A percentile compares a stretch with the other conserved stretches of the same genome.
These are phyloP conservation scores for Triplophysa rosa DNA, from an alignment of 2,113 vertebrate genomes.

Conservation along the genomic window DNA sequence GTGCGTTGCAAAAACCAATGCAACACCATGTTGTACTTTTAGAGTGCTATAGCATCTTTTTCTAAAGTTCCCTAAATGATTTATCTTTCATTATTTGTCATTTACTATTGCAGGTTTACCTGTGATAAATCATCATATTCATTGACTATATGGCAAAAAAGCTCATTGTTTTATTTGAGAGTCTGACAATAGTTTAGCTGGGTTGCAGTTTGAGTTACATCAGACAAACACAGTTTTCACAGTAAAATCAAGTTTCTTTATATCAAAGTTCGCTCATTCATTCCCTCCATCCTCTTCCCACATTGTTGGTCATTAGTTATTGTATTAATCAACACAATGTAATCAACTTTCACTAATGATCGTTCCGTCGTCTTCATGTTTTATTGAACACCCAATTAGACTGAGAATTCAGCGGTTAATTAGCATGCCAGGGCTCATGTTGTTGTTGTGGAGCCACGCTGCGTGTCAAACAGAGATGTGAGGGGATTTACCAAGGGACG, in stretches of 20 bases:
- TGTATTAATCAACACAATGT: conserved; percentile 50
- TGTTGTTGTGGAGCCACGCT: conserved; percentile 34
- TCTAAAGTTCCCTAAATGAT: too few relatives aligned
- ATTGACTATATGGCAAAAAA: too few relatives aligned
- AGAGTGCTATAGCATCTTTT: too few relatives aligned
- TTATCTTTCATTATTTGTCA: too few relatives aligned
- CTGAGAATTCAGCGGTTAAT: conserved; percentile 27
- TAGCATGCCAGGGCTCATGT: conserved; percentile 39
- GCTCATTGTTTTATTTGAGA: too few relatives aligned
- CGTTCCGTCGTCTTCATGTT: conserved; percentile 41
- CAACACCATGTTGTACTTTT: too few relatives aligned
- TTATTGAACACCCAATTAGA: conserved; percentile 49
- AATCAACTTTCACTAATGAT: conserved; percentile 48
- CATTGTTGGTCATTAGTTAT: conserved; percentile 31
- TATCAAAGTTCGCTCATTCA: background rate
- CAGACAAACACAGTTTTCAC: background rate
- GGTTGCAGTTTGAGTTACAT: background rate
- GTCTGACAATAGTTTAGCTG: too few relatives aligned
- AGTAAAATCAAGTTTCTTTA: background rate
- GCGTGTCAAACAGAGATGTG: conserved; percentile 40
- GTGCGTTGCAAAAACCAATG: too few relatives aligned
- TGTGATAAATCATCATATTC: too few relatives aligned
- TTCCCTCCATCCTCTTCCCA: background rate
- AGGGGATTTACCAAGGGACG: conserved; percentile 24
- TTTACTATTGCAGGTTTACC: too few relatives aligned